phyloP scores from a whole-genome alignment of 1,140 invertebrate genomes.

The Trachymyrmex cornetzi region DNA sequence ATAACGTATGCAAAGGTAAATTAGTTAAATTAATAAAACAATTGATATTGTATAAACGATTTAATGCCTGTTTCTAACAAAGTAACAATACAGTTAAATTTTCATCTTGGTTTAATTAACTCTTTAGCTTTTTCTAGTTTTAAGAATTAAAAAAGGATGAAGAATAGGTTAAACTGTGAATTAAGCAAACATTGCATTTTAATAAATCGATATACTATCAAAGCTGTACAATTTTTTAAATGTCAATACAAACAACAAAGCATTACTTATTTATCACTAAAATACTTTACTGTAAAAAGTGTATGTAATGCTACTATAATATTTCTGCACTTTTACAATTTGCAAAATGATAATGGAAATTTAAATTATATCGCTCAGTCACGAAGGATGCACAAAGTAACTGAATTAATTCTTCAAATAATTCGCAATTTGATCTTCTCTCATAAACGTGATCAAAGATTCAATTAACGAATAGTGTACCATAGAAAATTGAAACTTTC shows the following conservation, averaged over 20 bases:
- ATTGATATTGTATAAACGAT: background rate
- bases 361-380: background rate
- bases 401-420: conserved; percentile 1
- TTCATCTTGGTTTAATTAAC: no score
- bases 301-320: background rate
- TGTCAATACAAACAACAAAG: background rate
- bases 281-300: background rate
- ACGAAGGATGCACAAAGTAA: background rate
- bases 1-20: background rate
- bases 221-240: background rate
- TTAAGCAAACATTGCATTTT: background rate
- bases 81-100: no score
- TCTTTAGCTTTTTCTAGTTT: background rate
- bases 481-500: conserved; percentile 12
- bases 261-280: background rate
- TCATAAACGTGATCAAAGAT: conserved; percentile 28
- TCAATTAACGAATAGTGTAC: conserved; percentile 16
- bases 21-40: conserved; percentile 13
- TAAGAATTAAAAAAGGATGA: background rate
- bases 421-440: background rate
- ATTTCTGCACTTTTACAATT: background rate
- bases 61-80: background rate
- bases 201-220: background rate
- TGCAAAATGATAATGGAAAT: background rate
- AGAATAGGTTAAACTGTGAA: background rate